These are phyloP conservation scores for Drosophila austrosaltans DNA, from an alignment of 2,888 invertebrate species.

Conservation along the genomic window DNA sequence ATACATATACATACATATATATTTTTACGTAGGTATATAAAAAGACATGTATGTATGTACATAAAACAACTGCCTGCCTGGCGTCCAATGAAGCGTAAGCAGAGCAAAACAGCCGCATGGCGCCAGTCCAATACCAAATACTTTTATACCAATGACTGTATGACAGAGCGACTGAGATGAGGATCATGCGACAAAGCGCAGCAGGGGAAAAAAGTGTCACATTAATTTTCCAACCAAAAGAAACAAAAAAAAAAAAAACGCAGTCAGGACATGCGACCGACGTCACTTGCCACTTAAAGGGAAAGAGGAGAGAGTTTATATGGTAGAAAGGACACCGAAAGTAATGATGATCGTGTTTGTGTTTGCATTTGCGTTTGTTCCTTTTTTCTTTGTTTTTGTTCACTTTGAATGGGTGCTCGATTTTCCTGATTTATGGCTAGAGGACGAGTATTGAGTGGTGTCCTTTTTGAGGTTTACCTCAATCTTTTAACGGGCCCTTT, in stretches of 20 bases:
- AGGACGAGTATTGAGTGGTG: conserved; percentile 13
- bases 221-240: conserved; percentile 48
- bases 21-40: conserved; percentile 1
- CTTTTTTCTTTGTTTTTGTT: conserved; percentile 62
- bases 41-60: background rate
- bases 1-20: conserved; percentile 28
- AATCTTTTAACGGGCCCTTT: conserved; percentile 59
- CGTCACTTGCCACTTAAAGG: conserved; percentile 64
- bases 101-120: conserved; percentile 46
- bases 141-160: conserved; percentile 3
- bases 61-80: conserved; percentile 39
- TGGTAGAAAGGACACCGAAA: conserved; percentile 39
- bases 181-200: conserved; percentile 32
- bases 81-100: conserved; percentile 41
- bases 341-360: conserved; percentile 36
- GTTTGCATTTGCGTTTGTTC: background rate
- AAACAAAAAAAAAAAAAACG: background rate
- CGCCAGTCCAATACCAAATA: conserved; percentile 56
- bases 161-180: conserved; percentile 21
- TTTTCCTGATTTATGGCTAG: conserved; percentile 23
- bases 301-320: conserved; percentile 8
- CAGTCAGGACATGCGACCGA: conserved; percentile 61
- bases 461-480: conserved; percentile 49
- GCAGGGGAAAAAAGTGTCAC: conserved; percentile 59
- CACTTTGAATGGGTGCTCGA: conserved; percentile 67